Base-by-base conservation (phyloP, 2,888 invertebrate species). In the Heliconius aoede region DNA sequence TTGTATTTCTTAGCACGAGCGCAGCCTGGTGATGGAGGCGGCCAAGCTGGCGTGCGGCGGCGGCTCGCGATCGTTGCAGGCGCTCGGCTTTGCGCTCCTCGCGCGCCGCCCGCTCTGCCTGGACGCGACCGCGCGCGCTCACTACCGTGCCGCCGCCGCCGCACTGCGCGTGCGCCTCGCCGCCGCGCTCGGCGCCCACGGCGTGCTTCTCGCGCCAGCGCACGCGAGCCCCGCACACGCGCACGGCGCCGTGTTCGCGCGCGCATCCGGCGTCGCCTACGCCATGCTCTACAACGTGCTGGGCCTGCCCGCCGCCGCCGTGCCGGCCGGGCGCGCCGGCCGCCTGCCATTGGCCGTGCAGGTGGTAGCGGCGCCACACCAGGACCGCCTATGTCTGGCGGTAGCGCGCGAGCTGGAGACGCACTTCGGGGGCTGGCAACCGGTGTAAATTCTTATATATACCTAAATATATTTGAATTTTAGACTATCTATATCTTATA, bases 341-440 rank as follows among this genome's bases (percentile, higher is more conserved):
- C 77, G 72, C n/a, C 79, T 81, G 78, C 83, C 82, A 28, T 51
- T 97, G 40, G 97, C 97, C 15, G 90, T 98, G 80, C 98, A 98
- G 93, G 95, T 97, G 4, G 95, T 98, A 76, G 97, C 97, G 0
- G 96, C 95, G 0, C 96, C 96, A 30, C 91, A 96, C 87, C 96
- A 97, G 85, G 99, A 99, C 88, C 95, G 96, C 76, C 89, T 98
- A 13, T 97, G 97, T 79, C 88, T 99, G 30, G 97, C 97, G 0
- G 96, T 98, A 7, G 98, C 98, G 2, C 92, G 94, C 80, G 96
- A 97, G 84, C 87, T 99, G 62, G 98, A 98, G 86, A 92, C 92
- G 60, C 96, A 95, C 15, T 98, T 98, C 88, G 98, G 98, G 1
- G 98, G 98, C 0, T 98, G 98, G 98, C 87, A 93, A 55, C 95